phyloP scores from a whole-genome alignment of 2,888 invertebrate genomes.

The Malthinus seriepunctatus region DNA sequence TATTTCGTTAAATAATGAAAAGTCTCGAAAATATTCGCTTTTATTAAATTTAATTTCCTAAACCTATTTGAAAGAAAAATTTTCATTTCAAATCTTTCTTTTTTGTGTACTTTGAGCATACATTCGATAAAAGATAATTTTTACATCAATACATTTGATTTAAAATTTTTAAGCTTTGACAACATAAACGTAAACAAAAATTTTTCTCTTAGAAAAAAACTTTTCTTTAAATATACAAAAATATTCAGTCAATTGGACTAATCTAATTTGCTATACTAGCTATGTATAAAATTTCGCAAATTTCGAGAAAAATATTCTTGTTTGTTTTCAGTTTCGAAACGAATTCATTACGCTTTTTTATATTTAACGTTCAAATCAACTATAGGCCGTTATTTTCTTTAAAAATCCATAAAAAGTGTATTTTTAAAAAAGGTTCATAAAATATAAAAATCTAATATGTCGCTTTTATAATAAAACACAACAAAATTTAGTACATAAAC shows the following conservation, averaged over 20 bases:
- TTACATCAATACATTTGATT: no score
- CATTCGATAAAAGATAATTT: no score
- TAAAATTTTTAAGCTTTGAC: no score
- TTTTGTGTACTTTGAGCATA: no score
- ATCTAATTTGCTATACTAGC: neutral
- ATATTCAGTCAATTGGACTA: slow-evolving; percentile 5
- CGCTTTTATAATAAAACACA: neutral
- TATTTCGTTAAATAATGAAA: no score
- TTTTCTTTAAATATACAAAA: neutral
- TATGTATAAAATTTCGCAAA: neutral
- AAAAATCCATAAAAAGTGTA: neutral
- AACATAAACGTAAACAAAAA: no score
- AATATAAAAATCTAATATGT: neutral
- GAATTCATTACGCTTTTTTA: slow-evolving; percentile 1
- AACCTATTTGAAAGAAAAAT: no score
- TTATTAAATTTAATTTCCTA: no score
- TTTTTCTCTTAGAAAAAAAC: neutral
- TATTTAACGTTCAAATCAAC: neutral
- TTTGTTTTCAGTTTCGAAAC: slow-evolving; percentile 10
- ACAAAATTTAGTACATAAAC: neutral
- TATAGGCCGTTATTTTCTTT: neutral
- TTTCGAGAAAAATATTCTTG: slow-evolving; percentile 9
- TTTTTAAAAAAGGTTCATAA: neutral
- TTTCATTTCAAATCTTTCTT: no score
- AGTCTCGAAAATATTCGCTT: no score